Conservation (phyloP, 2,797 vertebrate genomes). For the Phoebastria nigripes region DNA sequence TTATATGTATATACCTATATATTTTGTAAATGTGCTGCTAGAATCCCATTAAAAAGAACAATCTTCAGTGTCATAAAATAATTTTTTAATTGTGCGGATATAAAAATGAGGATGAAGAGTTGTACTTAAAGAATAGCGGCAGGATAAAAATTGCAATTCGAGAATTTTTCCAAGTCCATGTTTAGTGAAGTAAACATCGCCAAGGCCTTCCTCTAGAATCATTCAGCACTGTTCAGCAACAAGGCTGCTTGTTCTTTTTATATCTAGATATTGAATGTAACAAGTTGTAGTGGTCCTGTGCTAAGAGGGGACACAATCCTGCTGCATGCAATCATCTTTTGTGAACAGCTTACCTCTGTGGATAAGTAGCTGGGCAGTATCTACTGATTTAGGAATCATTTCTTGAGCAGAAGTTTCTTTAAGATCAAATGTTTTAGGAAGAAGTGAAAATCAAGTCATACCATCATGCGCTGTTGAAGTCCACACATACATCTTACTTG, state of each 20-base stretch:
- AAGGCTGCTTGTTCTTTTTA: neutral
- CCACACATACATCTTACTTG: neutral
- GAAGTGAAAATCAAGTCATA: neutral
- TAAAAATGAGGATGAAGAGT: neutral
- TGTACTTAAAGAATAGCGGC: neutral
- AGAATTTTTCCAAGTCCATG: neutral
- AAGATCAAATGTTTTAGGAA: neutral
- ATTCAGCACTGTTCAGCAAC: neutral
- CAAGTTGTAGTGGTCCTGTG: slow-evolving; percentile 55
- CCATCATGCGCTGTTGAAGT: neutral
- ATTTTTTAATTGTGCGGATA: neutral
- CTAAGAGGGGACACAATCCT: slow-evolving; percentile 66
- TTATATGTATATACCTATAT: neutral
- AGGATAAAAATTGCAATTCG: neutral
- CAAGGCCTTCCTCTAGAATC: neutral
- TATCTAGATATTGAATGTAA: slow-evolving; percentile 68
- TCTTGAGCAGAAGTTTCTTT: slow-evolving; percentile 38
- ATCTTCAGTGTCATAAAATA: neutral
- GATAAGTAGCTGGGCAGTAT: slow-evolving; percentile 69
- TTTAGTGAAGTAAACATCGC: neutral
- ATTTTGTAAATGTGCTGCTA: neutral
- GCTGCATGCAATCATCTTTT: slow-evolving; percentile 49
- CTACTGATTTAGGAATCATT: slow-evolving; percentile 64
- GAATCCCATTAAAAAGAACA: neutral
- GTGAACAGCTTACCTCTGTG: slow-evolving; percentile 46